Conservation (phyloP, 2,888 invertebrate genomes). For the Drepana falcataria region DNA sequence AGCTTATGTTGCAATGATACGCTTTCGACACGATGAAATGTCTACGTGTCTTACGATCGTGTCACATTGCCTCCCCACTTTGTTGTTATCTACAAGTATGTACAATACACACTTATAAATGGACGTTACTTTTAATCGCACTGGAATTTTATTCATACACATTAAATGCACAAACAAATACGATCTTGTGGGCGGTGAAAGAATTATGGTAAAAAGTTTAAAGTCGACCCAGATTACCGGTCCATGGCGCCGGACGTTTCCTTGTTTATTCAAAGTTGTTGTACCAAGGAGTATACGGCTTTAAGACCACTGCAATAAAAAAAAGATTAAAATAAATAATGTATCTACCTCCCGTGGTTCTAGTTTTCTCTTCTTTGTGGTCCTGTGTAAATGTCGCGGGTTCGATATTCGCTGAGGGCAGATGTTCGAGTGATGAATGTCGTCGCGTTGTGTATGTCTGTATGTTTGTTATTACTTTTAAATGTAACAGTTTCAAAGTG, state of each 20-base stretch:
- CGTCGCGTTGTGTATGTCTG: too few relatives aligned
- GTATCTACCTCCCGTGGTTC: too few relatives aligned
- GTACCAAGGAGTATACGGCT: slow-evolving; percentile 20
- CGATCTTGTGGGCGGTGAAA: slow-evolving; percentile 45
- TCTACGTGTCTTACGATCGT: slow-evolving; percentile 7
- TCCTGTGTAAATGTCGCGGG: too few relatives aligned
- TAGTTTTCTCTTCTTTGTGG: too few relatives aligned
- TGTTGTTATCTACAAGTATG: slow-evolving; percentile 2
- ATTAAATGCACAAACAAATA: slow-evolving; percentile 26
- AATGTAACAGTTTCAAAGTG: too few relatives aligned
- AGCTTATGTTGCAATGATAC: slow-evolving; percentile 36
- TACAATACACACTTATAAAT: slow-evolving; percentile 9
- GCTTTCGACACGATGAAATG: slow-evolving; percentile 26
- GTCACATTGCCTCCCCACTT: too few relatives aligned
- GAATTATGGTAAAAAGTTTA: slow-evolving; percentile 54
- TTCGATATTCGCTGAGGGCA: too few relatives aligned
- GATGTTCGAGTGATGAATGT: too few relatives aligned
- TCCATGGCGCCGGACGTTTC: slow-evolving; percentile 38
- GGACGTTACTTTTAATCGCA: slow-evolving; percentile 11
- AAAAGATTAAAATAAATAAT: too few relatives aligned
- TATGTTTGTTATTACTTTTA: too few relatives aligned
- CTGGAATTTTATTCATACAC: slow-evolving; percentile 24
- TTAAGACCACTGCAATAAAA: too few relatives aligned
- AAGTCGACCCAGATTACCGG: slow-evolving; percentile 52
- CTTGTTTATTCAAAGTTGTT: slow-evolving; percentile 47